Conservation (phyloP, 2,113 vertebrate species). For the Anas platyrhynchos region DNA sequence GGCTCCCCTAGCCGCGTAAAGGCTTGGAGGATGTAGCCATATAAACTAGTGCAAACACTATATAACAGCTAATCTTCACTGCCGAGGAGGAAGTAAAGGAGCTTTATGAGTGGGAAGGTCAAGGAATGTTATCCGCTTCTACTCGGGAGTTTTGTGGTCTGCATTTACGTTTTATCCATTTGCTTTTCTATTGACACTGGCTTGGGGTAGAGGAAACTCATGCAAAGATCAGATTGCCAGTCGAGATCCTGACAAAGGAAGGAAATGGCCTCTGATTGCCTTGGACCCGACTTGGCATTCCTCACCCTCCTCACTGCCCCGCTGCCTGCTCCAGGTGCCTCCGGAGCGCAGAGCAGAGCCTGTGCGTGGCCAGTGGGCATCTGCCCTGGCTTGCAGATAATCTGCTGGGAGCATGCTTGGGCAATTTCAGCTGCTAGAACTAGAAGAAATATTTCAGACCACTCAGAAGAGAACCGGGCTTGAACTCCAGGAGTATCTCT, state of each 20-base stretch:
- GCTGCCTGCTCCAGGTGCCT: neutral
- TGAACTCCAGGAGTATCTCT: neutral
- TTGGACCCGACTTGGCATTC: neutral
- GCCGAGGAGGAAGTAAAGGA: constrained; percentile 52
- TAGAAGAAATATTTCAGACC: neutral
- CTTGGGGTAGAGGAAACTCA: constrained; percentile 46
- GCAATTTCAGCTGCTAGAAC: neutral
- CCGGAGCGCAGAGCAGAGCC: neutral
- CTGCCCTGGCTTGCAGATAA: neutral
- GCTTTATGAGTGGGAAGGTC: constrained; percentile 60
- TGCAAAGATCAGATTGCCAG: constrained; percentile 11
- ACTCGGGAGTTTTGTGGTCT: constrained; percentile 21
- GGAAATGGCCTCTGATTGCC: constrained; percentile 11
- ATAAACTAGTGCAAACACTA: constrained; percentile 57
- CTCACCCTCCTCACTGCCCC: neutral
- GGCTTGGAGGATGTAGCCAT: constrained; percentile 41
- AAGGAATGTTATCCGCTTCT: constrained; percentile 46
- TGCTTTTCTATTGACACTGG: constrained; percentile 56
- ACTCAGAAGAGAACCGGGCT: neutral
- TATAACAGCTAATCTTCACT: constrained; percentile 38
- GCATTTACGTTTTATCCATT: constrained; percentile 36
- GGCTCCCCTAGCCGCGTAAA: neutral
- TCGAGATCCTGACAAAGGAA: constrained; percentile 40
- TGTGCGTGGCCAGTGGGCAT: too few relatives aligned
- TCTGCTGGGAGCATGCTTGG: neutral